Percentiles rank a stretch among this genome's conserved stretches.
Conservation (phyloP, 2,888 invertebrate genomes). For the Cryptophagus acutangulus region DNA sequence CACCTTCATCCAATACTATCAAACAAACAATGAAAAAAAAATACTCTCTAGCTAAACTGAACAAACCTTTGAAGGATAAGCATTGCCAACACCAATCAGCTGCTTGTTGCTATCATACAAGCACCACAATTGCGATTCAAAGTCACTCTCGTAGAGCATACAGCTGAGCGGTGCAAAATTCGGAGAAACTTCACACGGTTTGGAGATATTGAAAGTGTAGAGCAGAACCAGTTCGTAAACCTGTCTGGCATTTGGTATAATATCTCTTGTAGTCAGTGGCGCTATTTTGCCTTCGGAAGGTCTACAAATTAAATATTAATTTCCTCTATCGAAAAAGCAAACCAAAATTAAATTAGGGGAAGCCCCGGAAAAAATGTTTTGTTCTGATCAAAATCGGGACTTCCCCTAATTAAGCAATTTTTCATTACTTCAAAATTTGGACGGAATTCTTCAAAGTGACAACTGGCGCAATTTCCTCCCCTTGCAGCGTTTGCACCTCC, state of each 20-base stretch:
- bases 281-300: constrained; percentile 76
- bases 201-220: constrained; percentile 79
- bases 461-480: constrained; percentile 74
- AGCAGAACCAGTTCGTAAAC: constrained; percentile 86
- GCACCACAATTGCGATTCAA: constrained; percentile 96
- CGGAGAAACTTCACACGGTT: constrained; percentile 76
- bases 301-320: constrained; percentile 49
- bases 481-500: constrained; percentile 63
- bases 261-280: constrained; percentile 75
- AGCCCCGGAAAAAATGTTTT: too few species aligned
- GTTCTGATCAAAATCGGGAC: too few species aligned
- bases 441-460: constrained; percentile 71
- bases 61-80: constrained; percentile 79
- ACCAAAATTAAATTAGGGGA: too few species aligned
- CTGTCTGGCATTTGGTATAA: constrained; percentile 81
- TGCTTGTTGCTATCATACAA: constrained; percentile 88
- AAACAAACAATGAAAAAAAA: constrained; percentile 32
- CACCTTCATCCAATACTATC: constrained; percentile 82
- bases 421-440: constrained; percentile 64
- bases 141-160: constrained; percentile 91
- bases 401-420: too few species aligned
- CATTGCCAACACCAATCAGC: constrained; percentile 79
- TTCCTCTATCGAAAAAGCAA: too few species aligned
- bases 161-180: constrained; percentile 77
- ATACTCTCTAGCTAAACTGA: too few species aligned